Evolutionary conservation across 2,113 vertebrate species (phyloP), one percentile per base, ranked within the genome.

Genomic region (Silurus asotus): DNA sequence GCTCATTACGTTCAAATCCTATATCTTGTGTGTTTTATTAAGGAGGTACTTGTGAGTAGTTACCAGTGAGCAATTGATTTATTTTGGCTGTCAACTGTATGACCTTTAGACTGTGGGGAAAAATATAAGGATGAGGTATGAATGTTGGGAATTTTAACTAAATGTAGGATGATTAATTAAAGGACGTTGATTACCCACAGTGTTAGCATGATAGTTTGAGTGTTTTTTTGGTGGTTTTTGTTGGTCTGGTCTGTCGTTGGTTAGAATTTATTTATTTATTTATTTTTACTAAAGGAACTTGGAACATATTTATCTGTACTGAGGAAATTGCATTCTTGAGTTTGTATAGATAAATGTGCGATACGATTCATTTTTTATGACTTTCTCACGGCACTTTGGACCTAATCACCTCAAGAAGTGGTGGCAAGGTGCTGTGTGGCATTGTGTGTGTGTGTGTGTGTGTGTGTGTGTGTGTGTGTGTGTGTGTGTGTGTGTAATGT

Each of bases 381-480:
- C 72, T 84, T 77, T 77, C 72, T 75, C 83, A 84, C n/a, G 19
- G 25, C 72, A 55, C 72, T 75, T 77, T 77, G 83, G 72, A 84
- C 48, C 58, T 65, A 51, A 64, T 64, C 59, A 84, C 58, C 15
- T 75, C 5, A 51, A 84, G 83, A 53, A 84, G 45, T 23, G 5
- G 28, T 56, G 25, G n/a, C 53, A 78, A 69, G 53, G 28, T 45
- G 76, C 10, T 53, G n/a, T 25, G 53, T 48, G 51, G 3, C 7
- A 49, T 45, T 23, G 37, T 62, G 28, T 37, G 28, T 37, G 28
- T n/a, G n/a, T n/a, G n/a, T n/a, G n/a, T n/a, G 4, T 37, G 28
- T 53, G 23, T 84, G 45, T 62, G 56, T 53, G 72, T 53, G 28
- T 74, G 70, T 86, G 84, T 81, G 78, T 85, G 76, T 85, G 70